Evolutionary conservation across 92 coral and sea anemone species (phyloP), one percentile per base, ranked within the genome.

Genomic region (Actinernus sp.): DNA sequence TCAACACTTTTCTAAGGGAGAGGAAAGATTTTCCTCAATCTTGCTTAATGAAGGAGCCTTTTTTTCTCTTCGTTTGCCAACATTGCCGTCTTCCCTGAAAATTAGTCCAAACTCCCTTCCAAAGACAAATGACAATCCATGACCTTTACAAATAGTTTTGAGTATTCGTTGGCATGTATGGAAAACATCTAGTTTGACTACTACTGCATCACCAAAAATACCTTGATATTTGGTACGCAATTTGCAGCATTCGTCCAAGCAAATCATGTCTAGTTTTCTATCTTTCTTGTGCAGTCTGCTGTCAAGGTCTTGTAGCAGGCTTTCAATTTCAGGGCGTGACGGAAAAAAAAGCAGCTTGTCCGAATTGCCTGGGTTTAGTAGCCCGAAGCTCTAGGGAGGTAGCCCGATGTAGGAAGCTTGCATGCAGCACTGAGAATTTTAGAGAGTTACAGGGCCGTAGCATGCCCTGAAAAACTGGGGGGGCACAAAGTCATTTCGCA

Each of bases 61-160:
- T 43, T 22, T 55, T 22, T 23, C 10, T 11, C 77, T 45, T 2
- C 28, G 27, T 19, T 30, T 77, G 2, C 81, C 82, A 17, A 34
- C 49, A 33, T 82, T 68, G 13, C 7, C 24, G 17, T 37, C 21
- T 54, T 55, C 33, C 24, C 85, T 69, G 28, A 84, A 76, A 0
- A 84, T 41, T 24, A 61, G 33, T 0, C 73, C 90, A 38, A 84
- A 84, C 24, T 84, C 85, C 27, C 39, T 76, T 25, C 36, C 38
- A 48, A 44, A 57, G 22, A 55, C 33, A 9, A 49, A 31, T 17
- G 52, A 29, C 4, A 61, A 43, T 18, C 30, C 29, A 2, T 66
- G 10, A 3, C 61, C 51, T 19, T 59, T 60, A 28, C 39, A 28
- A 3, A 85, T 40, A 1, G 76, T 57, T 63, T 27, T 70, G 0